Base-by-base conservation (phyloP, 2,888 invertebrate genomes). In the Diachrysia chrysitis region DNA sequence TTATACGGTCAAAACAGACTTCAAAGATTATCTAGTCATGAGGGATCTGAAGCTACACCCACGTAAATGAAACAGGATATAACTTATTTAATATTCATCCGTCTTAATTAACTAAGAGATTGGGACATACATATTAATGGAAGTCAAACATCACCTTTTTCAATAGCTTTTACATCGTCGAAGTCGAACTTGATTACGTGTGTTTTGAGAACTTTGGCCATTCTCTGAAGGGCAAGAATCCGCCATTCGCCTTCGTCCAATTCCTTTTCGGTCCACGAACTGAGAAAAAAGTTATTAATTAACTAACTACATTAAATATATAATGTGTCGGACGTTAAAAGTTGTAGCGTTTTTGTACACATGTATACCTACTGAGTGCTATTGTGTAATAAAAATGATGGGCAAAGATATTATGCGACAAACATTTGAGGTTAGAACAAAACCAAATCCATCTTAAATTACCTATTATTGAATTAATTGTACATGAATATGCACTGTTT, bases 171-270 rank as follows among this genome's bases (percentile, higher is more conserved):
- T 46, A 82, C 85, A 46, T 90, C 86, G 48, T 95, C 95, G 64
- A 97, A 90, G 79, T 96, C 96, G 69, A 97, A 95, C 89, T 97
- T 97, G 66, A 97, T 90, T 12, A 96, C 96, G 84, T 97, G 97
- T 2, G 97, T 97, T 54, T 94, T 93, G 9, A 97, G 92, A 16
- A 96, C 93, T 81, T 95, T 95, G 0, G 93, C 93, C 89, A 97
- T 89, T 78, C 96, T 95, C 69, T 95, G 92, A 19, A 96, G 84
- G n/a, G 97, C 94, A n/a, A 95, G 91, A n/a, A 95, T 92, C 2
- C 95, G 93, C 97, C 96, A 97, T 76, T 95, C 96, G 0, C 89
- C 90, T 76, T 94, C 92, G 14, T 95, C 94, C 12, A 92, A 82
- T 66, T 93, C 93, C 35, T 91, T 92, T 63, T 94, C 93, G 0